A percentile compares a stretch with the other conserved stretches of the same genome.
These are phyloP conservation scores for Pseudoips prasinana DNA, from an alignment of 2,888 invertebrate genomes.

Conservation along the genomic window DNA sequence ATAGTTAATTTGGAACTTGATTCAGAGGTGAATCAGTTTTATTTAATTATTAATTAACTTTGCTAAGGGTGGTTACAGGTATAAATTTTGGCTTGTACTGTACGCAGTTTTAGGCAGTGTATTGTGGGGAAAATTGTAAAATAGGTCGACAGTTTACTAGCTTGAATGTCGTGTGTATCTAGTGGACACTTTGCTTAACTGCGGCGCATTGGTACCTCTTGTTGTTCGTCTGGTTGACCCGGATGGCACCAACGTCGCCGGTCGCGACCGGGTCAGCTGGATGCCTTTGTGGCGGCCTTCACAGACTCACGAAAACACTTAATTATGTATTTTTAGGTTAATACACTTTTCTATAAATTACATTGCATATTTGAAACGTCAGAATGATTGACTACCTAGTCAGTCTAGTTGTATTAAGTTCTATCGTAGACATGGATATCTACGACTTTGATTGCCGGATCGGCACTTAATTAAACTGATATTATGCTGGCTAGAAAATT, in stretches of 20 bases:
- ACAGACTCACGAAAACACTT: conserved; percentile 40
- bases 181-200: conserved; percentile 36
- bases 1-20: conserved; percentile 21
- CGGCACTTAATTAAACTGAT: no score
- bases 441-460: no score
- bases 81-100: no score
- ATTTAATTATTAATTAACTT: background rate
- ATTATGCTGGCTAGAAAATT: no score
- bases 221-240: conserved; percentile 55
- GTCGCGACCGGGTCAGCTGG: conserved; percentile 74
- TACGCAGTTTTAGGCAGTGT: no score
- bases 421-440: no score
- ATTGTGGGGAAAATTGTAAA: background rate
- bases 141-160: background rate
- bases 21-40: conserved; percentile 10
- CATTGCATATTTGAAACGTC: no score
- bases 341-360: conserved; percentile 9
- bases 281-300: conserved; percentile 59
- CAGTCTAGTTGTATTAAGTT: no score
- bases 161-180: conserved; percentile 17
- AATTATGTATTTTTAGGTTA: conserved; percentile 34
- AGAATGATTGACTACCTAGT: no score
- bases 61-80: no score
- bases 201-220: conserved; percentile 21
- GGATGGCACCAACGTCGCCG: conserved; percentile 77